These are phyloP conservation scores for Cacatua alba DNA, from an alignment of 2,113 vertebrate species.

Conservation along the genomic window DNA sequence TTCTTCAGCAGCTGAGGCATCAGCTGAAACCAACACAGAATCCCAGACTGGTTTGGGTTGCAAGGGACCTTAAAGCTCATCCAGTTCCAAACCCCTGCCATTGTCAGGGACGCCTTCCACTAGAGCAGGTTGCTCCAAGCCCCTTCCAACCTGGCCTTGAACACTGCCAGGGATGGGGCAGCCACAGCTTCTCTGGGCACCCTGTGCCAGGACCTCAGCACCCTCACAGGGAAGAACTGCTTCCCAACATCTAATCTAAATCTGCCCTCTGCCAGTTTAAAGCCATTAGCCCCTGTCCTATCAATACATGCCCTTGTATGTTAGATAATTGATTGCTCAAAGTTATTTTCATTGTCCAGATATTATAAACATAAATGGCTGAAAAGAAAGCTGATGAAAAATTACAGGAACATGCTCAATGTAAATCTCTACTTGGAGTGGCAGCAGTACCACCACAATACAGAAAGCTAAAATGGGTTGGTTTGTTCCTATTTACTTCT, in stretches of 20 bases:
- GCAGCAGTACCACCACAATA: not conserved
- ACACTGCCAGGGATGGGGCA: not conserved
- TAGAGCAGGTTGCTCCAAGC: not conserved
- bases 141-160: not conserved
- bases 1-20: not conserved
- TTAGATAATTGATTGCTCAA: not conserved
- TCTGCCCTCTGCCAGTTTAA: not conserved
- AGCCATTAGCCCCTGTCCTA: not conserved
- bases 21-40: not conserved
- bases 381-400: not conserved
- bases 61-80: not conserved
- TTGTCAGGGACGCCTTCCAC: not conserved
- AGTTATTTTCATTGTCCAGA: not conserved
- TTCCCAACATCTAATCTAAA: not conserved
- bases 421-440: not conserved
- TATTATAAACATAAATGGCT: not conserved
- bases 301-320: not conserved
- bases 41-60: not conserved
- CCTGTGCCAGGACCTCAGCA: rapidly evolving
- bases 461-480: not conserved
- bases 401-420: not conserved
- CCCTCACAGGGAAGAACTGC: not conserved
- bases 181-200: not conserved
- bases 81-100: not conserved
- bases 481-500: not conserved